Evolutionary conservation across 2,113 vertebrate species (phyloP).

Genomic region (Nothobranchius furzeri): DNA sequence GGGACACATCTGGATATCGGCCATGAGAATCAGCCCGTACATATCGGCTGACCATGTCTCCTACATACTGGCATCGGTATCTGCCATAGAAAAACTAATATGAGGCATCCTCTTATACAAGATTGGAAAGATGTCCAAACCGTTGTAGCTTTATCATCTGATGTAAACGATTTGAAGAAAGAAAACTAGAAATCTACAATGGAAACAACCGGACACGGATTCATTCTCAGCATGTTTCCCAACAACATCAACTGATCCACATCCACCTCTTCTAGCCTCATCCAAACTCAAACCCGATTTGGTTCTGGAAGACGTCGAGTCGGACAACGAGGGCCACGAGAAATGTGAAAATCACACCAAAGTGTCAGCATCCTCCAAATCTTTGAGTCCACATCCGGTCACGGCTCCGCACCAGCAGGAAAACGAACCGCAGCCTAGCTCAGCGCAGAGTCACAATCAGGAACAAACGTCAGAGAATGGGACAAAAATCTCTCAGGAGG

Average conservation of each 20-base stretch:
- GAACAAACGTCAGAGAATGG: neutral
- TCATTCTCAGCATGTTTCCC: too few relatives aligned
- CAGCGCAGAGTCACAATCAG: neutral
- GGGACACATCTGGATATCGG: too few relatives aligned
- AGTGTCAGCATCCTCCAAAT: neutral
- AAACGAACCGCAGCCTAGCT: neutral
- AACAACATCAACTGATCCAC: neutral
- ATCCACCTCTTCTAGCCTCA: slow-evolving; percentile 47
- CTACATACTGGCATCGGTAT: too few relatives aligned
- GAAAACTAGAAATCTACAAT: too few relatives aligned
- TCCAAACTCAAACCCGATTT: slow-evolving; percentile 66
- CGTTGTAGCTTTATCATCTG: too few relatives aligned
- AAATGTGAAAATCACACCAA: slow-evolving; percentile 10
- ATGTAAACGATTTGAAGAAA: too few relatives aligned
- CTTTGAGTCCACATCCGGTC: neutral
- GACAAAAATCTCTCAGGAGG: slow-evolving; percentile 53
- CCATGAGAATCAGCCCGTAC: too few relatives aligned
- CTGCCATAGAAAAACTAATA: too few relatives aligned
- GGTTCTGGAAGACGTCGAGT: slow-evolving; percentile 74
- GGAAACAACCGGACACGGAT: too few relatives aligned
- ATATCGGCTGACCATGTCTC: too few relatives aligned
- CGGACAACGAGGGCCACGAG: slow-evolving; percentile 61
- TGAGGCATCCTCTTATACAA: too few relatives aligned
- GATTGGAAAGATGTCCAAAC: too few relatives aligned
- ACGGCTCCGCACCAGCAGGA: slow-evolving; percentile 13